Evolutionary conservation across 2,113 vertebrate species (phyloP), one percentile per base, ranked within the genome.

Genomic region (Clupea harengus): DNA sequence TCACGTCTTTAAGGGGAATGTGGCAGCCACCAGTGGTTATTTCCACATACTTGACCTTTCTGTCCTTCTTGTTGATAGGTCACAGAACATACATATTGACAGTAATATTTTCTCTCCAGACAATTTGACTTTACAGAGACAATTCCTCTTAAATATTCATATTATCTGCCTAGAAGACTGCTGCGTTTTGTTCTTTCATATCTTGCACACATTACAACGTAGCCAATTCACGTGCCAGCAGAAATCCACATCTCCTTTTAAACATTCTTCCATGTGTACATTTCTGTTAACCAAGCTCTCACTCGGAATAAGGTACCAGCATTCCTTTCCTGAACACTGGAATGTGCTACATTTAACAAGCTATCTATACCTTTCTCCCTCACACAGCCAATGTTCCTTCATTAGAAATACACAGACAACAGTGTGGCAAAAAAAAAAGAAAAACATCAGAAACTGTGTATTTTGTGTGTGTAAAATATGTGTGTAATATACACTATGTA

Each of bases 1-100:
- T 39, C 72, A 78, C 64, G 28, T 13, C 64, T 72, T 72, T 39
- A 78, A 78, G 72, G 25, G 72, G 28, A 78, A 78, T 78, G 72
- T 78, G 28, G 28, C 72, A 78, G 72, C 32, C 32, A 15, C 28
- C 72, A 78, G 72, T 17, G 32, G 72, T 78, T 4, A 39, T 39
- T 39, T 78, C 72, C 13, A 15, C 32, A 11, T 11, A 32, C 28
- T 13, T 78, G 28, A 78, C 72, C 72, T 39, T 39, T 78, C 32
- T 32, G 28, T 78, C 72, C 11, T 78, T 78, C 72, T 78, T 11
- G 13, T 78, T 78, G 25, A 78, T 78, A 32, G 39, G 72, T 32
- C 28, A 15, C 28, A 17, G 72, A 39, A 15, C 13, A 39, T 78
- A 78, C 28, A 78, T 11, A 15, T 39, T 39, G 64, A 28, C 9